These are phyloP conservation scores for Dinoponera quadriceps DNA, from an alignment of 1,140 invertebrate species.

Conservation along the genomic window DNA sequence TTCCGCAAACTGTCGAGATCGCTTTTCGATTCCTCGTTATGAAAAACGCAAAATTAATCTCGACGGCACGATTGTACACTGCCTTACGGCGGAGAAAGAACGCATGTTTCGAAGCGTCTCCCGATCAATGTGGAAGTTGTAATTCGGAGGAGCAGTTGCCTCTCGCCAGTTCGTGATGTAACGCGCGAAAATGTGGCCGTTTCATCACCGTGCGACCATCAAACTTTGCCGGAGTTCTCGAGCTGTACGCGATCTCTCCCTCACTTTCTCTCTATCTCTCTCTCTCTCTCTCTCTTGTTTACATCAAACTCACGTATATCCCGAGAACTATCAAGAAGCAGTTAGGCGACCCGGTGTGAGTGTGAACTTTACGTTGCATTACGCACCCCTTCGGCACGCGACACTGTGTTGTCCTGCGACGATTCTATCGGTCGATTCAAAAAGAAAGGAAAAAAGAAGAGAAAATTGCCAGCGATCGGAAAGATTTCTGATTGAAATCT, in stretches of 20 bases:
- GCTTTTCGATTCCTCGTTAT: no score
- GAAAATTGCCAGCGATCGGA: no score
- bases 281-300: neutral
- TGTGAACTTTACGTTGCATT: neutral
- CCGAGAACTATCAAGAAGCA: neutral
- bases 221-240: neutral
- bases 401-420: neutral
- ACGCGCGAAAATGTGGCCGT: no score
- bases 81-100: no score
- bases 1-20: no score
- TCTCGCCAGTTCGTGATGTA: neutral
- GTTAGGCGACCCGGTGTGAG: neutral
- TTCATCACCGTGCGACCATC: neutral
- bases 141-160: neutral
- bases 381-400: neutral
- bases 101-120: no score
- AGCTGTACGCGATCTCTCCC: neutral
- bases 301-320: slow-evolving; percentile 1
- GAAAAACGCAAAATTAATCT: no score
- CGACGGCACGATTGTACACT: no score
- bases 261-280: no score
- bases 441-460: no score
- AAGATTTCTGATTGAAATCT: no score
- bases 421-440: no score
- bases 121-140: neutral